Base-by-base conservation (phyloP, 2,797 vertebrate species). In the Nyctalus aviator region DNA sequence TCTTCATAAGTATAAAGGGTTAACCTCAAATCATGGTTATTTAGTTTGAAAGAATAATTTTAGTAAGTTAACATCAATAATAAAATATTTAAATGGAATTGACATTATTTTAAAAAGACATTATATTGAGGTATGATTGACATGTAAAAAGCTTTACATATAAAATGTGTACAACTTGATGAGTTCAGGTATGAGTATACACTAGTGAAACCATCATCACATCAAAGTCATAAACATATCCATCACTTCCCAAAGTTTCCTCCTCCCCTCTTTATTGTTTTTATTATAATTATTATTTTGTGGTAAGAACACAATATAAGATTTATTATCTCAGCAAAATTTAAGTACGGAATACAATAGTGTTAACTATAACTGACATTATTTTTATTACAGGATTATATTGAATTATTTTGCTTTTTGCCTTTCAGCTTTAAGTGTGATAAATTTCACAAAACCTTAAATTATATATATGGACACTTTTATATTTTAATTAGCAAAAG, bases 401-500 rank as follows among this genome's bases (percentile, higher is more conserved):
- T 32, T 90, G 10, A 88, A 88, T 83, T 75, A 46, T 30, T 92
- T 93, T 81, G 17, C 25, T 32, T 15, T 27, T 89, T 94, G 84
- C 59, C 62, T 91, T 62, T 86, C 14, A 84, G 14, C 3, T 82
- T 77, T 68, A 69, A 75, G 27, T 91, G 4, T 20, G 8, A 20
- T 55, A 90, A 14, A 77, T 62, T 87, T 77, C 57, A 84, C 48
- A 91, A 82, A 87, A 20, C 5, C 71, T 88, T 83, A 85, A 73
- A 50, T 85, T 68, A 66, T 35, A 20, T 30, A 69, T 25, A 30
- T 37, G 48, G 8, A 41, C 3, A 83, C 0, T 50, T 66, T 64
- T 62, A 87, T 10, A 64, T 69, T 93, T 90, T 82, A 90, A 32
- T 87, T 87, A 81, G 17, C 35, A 85, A 71, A 55, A 77, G 11